A percentile compares a stretch with the other conserved stretches of the same genome.
These are phyloP conservation scores for Sula dactylatra DNA, from an alignment of 2,113 vertebrate genomes.

Conservation along the genomic window DNA sequence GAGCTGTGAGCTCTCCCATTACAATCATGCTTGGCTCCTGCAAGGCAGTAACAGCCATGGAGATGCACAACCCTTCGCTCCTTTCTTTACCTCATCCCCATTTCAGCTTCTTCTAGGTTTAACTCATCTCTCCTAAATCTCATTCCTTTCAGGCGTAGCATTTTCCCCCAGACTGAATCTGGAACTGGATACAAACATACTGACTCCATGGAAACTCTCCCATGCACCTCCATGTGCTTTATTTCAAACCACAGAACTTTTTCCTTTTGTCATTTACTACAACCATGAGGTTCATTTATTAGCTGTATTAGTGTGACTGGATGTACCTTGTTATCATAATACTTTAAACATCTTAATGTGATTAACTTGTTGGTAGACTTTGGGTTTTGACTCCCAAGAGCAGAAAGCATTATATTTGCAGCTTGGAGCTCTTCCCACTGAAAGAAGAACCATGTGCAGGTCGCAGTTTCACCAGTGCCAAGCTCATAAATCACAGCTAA, in stretches of 20 bases:
- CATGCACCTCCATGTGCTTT: background rate
- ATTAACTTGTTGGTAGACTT: constrained; percentile 3
- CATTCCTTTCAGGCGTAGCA: background rate
- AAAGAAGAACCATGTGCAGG: background rate
- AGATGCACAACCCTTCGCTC: background rate
- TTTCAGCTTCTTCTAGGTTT: background rate
- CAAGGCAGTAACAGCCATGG: background rate
- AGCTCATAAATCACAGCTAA: constrained; percentile 46
- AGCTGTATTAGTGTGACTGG: background rate
- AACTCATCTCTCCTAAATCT: background rate
- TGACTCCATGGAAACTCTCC: background rate
- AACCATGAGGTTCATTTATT: background rate
- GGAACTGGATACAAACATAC: background rate
- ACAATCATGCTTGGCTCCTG: background rate
- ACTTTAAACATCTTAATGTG: background rate
- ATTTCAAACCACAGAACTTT: background rate
- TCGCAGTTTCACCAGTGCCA: background rate
- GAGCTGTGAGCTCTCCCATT: background rate
- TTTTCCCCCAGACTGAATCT: background rate
- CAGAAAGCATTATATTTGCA: background rate
- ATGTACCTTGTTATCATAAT: background rate
- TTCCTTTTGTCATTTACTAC: background rate
- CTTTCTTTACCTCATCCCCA: background rate
- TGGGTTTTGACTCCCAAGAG: background rate
- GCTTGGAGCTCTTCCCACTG: background rate